These are phyloP conservation scores for Epizoanthus scotinus DNA, from an alignment of 92 coral and sea anemone species.

Conservation along the genomic window DNA sequence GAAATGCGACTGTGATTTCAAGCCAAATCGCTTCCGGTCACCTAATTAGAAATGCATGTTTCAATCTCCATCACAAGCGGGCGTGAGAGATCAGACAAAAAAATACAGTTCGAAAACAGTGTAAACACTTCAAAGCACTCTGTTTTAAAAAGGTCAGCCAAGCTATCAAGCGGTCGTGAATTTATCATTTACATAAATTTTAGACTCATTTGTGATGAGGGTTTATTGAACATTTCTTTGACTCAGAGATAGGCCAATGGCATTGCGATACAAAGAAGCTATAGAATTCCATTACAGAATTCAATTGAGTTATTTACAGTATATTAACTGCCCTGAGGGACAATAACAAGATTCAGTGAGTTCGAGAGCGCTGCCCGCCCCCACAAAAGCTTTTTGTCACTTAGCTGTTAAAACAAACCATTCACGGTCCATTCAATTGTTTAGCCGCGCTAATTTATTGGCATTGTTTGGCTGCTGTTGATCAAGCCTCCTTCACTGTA, in stretches of 20 bases:
- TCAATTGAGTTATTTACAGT: neutral
- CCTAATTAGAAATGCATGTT: conserved; percentile 31
- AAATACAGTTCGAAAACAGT: conserved; percentile 20
- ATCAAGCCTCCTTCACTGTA: conserved; percentile 29
- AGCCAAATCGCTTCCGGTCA: conserved; percentile 36
- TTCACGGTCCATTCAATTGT: conserved; percentile 33
- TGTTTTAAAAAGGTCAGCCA: conserved; percentile 22
- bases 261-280: neutral
- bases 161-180: neutral
- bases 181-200: conserved; percentile 4
- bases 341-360: neutral
- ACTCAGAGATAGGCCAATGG: conserved; percentile 5
- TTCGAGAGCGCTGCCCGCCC: conserved; percentile 28
- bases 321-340: conserved; percentile 12
- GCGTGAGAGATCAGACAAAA: conserved; percentile 41
- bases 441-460: conserved; percentile 18
- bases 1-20: conserved; percentile 35
- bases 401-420: conserved; percentile 17
- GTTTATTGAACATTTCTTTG: neutral
- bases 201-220: neutral
- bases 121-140: conserved; percentile 32
- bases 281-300: conserved; percentile 20
- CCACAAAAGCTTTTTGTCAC: conserved; percentile 28
- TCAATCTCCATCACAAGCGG: conserved; percentile 42
- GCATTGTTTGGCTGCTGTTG: conserved; percentile 42